Evolutionary conservation across 2,888 invertebrate species (phyloP).

Genomic region (Dicranocentrus wangi): DNA sequence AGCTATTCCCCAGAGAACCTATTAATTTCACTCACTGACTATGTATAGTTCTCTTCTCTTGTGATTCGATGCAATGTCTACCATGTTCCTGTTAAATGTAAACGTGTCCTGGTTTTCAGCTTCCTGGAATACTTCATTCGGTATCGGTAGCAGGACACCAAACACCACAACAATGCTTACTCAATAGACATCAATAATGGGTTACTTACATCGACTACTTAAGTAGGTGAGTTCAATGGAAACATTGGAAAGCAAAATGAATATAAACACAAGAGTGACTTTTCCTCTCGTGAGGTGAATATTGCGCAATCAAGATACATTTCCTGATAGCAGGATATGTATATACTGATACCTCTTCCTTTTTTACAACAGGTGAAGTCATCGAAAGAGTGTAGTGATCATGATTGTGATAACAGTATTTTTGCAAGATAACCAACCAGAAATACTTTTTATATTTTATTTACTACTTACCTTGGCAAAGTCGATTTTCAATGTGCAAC

Average conservation of each 20-base stretch:
- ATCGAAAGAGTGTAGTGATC: conserved; percentile 13
- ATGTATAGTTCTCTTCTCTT: conserved; percentile 10
- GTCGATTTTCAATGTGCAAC: conserved; percentile 99
- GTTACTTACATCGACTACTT: conserved; percentile 49
- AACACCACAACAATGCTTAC: conserved; percentile 24
- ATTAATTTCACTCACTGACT: conserved; percentile 60
- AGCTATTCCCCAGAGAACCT: conserved; percentile 59
- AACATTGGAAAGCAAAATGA: conserved; percentile 46
- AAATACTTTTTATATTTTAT: conserved; percentile 31
- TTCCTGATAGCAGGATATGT: conserved; percentile 36
- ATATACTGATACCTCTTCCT: conserved; percentile 27
- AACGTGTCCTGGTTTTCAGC: conserved; percentile 3
- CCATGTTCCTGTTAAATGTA: background rate
- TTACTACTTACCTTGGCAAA: conserved; percentile 91
- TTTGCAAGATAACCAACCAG: conserved; percentile 27
- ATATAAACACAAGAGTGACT: background rate
- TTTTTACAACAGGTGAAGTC: conserved; percentile 46
- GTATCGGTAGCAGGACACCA: background rate
- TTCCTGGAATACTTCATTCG: background rate
- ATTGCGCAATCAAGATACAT: conserved; percentile 34
- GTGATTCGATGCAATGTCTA: conserved; percentile 6
- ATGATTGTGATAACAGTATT: conserved; percentile 23
- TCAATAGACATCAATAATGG: conserved; percentile 45
- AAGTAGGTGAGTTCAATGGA: conserved; percentile 37
- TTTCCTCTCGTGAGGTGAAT: conserved; percentile 6